Conservation (phyloP, 1,140 invertebrate genomes). For the Plectrocnemia conspersa region DNA sequence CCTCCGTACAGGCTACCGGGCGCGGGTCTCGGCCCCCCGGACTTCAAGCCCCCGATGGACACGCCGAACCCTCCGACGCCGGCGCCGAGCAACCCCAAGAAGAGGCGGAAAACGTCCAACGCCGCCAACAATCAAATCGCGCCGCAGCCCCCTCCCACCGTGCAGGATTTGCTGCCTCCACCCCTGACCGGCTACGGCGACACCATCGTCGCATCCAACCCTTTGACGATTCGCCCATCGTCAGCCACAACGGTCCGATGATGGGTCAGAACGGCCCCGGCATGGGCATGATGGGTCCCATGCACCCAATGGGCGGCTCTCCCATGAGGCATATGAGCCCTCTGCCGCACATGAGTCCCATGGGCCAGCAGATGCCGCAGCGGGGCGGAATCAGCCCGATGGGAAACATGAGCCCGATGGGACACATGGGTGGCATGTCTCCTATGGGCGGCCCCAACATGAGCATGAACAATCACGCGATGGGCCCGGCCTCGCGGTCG, state of each 20-base stretch:
- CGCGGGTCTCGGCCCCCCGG: constrained; percentile 57
- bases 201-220: constrained; percentile 90
- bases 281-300: constrained; percentile 53
- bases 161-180: constrained; percentile 76
- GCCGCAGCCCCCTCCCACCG: constrained; percentile 57
- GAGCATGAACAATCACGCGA: constrained; percentile 51
- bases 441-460: constrained; percentile 53
- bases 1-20: constrained; percentile 64
- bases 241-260: constrained; percentile 57
- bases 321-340: constrained; percentile 69
- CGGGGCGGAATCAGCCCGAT: constrained; percentile 63
- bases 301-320: constrained; percentile 63
- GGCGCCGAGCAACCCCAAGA: constrained; percentile 62
- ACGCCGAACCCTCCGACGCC: constrained; percentile 53
- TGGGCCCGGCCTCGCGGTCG: constrained; percentile 51
- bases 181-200: constrained; percentile 83
- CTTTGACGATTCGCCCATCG: constrained; percentile 85
- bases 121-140: constrained; percentile 54
- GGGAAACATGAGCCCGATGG: constrained; percentile 65
- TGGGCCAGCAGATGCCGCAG: constrained; percentile 59
- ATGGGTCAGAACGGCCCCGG: constrained; percentile 57
- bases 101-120: constrained; percentile 62
- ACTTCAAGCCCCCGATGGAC: constrained; percentile 59
- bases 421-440: constrained; percentile 52
- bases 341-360: constrained; percentile 63